Evolutionary conservation across 2,797 vertebrate species (phyloP), one percentile per base, ranked within the genome.

Genomic region (Lemur catta): DNA sequence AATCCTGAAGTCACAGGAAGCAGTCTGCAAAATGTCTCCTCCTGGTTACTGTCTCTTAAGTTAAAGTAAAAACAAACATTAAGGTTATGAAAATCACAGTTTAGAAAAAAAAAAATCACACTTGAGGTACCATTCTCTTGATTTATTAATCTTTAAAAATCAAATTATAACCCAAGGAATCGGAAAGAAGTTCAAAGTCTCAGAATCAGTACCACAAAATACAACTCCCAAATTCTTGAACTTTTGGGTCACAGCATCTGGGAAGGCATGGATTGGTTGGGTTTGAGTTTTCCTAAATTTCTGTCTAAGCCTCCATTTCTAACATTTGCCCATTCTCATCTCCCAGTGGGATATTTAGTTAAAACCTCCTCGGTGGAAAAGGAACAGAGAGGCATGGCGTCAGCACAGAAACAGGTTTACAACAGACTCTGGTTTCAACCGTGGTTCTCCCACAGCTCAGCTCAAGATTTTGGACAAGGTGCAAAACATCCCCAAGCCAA

Each of bases 11-110:
- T 20, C 59, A 67, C 48, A 74, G 72, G 35, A 94, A 74, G 50
- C 12, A 11, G n/a, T 79, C 67, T 79, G 50, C n/a, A 91, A 82
- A 95, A 69, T 41, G 69, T 46, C 84, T 78, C 61, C 17, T 55
- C 15, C 38, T 52, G 43, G 41, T 95, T 65, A 86, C 26, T 55
- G 46, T 78, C 78, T 88, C 65, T 55, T 78, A 63, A 88, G 30
- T 84, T 65, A 59, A 94, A 76, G 59, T 93, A 20, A 96, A 96
- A 85, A 81, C 38, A 84, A 92, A 4, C 28, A 89, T 81, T 22
- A 67, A 67, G 46, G 10, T 57, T 71, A 78, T 71, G 92, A 92
- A 93, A 89, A 72, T 88, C 61, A 55, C 4, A 15, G n/a, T 3
- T 13, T 22, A 26, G 38, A 4, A 41, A 41, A 84, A 41, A 17